Percentiles rank a stretch among this genome's conserved stretches.
Conservation (phyloP, 2,888 invertebrate genomes). For the Chloromyia formosa region DNA sequence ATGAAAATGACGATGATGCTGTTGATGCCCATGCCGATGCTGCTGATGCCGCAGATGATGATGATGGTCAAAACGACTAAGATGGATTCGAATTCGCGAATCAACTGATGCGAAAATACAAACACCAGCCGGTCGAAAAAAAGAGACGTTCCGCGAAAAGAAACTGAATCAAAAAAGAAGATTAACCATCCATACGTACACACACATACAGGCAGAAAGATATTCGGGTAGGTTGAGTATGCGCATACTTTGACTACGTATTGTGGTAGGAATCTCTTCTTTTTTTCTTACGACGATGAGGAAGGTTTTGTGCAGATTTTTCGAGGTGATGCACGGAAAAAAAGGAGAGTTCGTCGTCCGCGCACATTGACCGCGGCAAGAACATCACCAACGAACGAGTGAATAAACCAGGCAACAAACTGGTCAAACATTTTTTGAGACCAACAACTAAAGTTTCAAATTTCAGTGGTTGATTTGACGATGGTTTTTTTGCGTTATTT, state of each 20-base stretch:
- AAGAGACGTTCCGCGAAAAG: not conserved
- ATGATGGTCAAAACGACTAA: not conserved
- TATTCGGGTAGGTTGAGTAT: slow-evolving; percentile 3
- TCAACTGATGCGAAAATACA: not conserved
- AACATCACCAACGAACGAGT: not conserved
- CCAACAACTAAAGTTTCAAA: slow-evolving; percentile 19
- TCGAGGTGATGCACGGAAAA: not conserved
- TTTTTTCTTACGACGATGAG: not conserved
- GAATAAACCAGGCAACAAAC: not conserved
- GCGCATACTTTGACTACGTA: too few species aligned
- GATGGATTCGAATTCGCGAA: slow-evolving; percentile 9
- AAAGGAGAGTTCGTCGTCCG: slow-evolving; percentile 28
- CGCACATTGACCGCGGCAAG: slow-evolving; percentile 16
- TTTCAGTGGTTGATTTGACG: not conserved
- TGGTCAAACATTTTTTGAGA: too few species aligned
- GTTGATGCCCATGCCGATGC: too few species aligned
- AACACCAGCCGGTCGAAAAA: not conserved
- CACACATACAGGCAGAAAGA: not conserved
- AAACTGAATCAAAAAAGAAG: too few species aligned
- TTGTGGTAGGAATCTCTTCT: not conserved
- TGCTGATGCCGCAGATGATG: too few species aligned
- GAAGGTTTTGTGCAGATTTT: too few species aligned
- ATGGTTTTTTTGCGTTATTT: not conserved
- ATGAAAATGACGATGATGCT: not conserved
- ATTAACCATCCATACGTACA: too few species aligned